A percentile compares a stretch with the other conserved stretches of the same genome.
Conservation (phyloP, 35 echinoderm and acorn worm species). For the Apostichopus japonicus region DNA sequence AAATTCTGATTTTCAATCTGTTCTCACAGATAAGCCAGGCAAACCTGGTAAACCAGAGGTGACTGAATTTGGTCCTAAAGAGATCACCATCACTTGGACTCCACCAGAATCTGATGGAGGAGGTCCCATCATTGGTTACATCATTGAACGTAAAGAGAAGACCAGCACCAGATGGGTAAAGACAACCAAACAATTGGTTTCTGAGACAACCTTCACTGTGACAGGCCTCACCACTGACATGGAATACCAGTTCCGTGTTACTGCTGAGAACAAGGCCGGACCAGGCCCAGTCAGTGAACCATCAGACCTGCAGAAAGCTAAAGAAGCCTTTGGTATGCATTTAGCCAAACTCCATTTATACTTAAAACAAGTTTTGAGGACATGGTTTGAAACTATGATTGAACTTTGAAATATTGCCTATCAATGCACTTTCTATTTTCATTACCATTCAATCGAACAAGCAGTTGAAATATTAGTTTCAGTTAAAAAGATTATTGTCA, state of each 20-base stretch:
- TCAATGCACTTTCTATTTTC: too few relatives aligned
- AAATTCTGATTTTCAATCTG: too few relatives aligned
- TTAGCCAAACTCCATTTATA: too few relatives aligned
- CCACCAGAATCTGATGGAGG: slow-evolving; percentile 75
- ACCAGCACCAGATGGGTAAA: slow-evolving; percentile 78
- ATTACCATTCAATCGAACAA: too few relatives aligned
- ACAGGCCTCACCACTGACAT: slow-evolving; percentile 66
- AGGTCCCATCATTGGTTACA: slow-evolving; percentile 74
- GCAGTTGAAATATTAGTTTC: too few relatives aligned
- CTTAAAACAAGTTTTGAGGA: too few relatives aligned
- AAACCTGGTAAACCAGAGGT: slow-evolving; percentile 75
- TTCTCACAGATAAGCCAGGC: slow-evolving; percentile 39
- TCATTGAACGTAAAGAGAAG: slow-evolving; percentile 79
- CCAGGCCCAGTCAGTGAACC: slow-evolving; percentile 72
- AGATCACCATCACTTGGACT: slow-evolving; percentile 76
- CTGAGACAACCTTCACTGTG: slow-evolving; percentile 77
- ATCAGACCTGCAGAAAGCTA: slow-evolving; percentile 66
- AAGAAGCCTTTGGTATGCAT: slow-evolving; percentile 65
- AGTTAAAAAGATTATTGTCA: too few relatives aligned
- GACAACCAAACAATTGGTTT: slow-evolving; percentile 67
- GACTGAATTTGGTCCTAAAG: slow-evolving; percentile 49
- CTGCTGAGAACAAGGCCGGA: slow-evolving; percentile 85
- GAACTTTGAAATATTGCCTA: too few relatives aligned
- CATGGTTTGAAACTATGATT: too few relatives aligned
- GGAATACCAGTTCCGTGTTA: slow-evolving; percentile 68